Evolutionary conservation across 2,888 invertebrate genomes (phyloP).

Genomic region (Dromius quadrimaculatus): DNA sequence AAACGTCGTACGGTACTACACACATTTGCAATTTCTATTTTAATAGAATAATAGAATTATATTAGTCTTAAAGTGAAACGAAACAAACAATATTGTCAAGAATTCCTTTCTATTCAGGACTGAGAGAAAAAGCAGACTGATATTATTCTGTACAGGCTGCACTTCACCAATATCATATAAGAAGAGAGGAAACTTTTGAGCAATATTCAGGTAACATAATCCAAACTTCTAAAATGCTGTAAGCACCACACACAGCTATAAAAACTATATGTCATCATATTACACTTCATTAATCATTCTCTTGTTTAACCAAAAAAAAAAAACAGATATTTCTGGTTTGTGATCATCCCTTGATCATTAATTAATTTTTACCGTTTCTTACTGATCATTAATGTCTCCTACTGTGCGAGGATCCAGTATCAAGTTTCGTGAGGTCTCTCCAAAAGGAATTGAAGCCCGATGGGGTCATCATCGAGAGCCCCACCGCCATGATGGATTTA

Average conservation of each 20-base stretch:
- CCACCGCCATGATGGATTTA: slow-evolving; percentile 35
- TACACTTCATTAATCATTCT: slow-evolving; percentile 23
- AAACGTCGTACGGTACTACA: slow-evolving; percentile 20
- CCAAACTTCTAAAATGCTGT: no score
- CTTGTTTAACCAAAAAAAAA: slow-evolving; percentile 1
- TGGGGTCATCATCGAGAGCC: not conserved
- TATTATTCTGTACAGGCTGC: no score
- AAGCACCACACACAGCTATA: no score
- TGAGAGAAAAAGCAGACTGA: no score
- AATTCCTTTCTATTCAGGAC: no score
- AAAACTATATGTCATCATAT: slow-evolving; percentile 29
- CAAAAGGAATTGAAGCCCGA: slow-evolving; percentile 1
- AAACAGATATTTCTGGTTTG: slow-evolving; percentile 1
- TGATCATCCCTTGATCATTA: slow-evolving; percentile 21
- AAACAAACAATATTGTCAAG: not conserved
- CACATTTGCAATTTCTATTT: slow-evolving; percentile 33
- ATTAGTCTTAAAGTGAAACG: slow-evolving; percentile 11
- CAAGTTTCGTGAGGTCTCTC: slow-evolving; percentile 14
- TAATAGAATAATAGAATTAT: slow-evolving; percentile 32
- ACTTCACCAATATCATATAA: no score
- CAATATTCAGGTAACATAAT: no score
- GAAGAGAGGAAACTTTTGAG: no score
- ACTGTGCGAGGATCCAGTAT: slow-evolving; percentile 23
- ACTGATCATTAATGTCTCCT: slow-evolving; percentile 3
- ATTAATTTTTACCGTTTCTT: slow-evolving; percentile 30